phyloP scores from a whole-genome alignment of 1,140 invertebrate species.

The Maniola jurtina region DNA sequence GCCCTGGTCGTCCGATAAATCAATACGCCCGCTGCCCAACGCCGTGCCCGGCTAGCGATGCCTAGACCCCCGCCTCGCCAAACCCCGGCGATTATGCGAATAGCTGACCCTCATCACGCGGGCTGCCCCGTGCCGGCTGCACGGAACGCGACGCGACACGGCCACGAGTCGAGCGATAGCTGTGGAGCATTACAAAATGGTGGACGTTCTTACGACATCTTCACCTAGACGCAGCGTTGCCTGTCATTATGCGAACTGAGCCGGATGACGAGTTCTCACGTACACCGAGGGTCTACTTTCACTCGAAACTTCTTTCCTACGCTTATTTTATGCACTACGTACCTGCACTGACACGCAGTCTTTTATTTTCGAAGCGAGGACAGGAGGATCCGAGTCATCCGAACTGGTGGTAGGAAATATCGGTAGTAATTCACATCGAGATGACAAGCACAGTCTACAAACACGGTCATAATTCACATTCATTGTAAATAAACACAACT shows the following conservation, averaged over 20 bases:
- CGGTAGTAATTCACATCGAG: conserved; percentile 77
- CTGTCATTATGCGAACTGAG: conserved; percentile 71
- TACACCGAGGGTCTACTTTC: conserved; percentile 75
- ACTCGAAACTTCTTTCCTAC: conserved; percentile 61
- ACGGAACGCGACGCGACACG: conserved; percentile 70
- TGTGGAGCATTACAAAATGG: conserved; percentile 78
- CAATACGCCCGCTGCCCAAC: conserved; percentile 72
- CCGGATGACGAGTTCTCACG: conserved; percentile 77
- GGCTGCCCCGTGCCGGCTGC: conserved; percentile 65
- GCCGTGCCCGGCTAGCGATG: conserved; percentile 54
- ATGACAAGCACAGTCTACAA: conserved; percentile 82
- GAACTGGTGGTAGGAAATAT: conserved; percentile 78
- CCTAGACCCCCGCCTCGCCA: conserved; percentile 62
- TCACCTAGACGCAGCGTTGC: conserved; percentile 71
- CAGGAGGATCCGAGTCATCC: conserved; percentile 77
- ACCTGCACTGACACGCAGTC: conserved; percentile 82
- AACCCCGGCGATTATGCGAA: conserved; percentile 70
- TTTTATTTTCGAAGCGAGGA: conserved; percentile 80
- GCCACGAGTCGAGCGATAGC: conserved; percentile 74
- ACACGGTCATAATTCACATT: conserved; percentile 77
- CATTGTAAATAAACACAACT: conserved; percentile 75
- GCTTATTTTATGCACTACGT: conserved; percentile 61
- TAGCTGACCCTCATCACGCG: conserved; percentile 66
- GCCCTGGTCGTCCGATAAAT: conserved; percentile 76
- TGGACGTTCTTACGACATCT: conserved; percentile 80